Conservation (phyloP, 2,797 vertebrate species). For the Falco novaeseelandiae region DNA sequence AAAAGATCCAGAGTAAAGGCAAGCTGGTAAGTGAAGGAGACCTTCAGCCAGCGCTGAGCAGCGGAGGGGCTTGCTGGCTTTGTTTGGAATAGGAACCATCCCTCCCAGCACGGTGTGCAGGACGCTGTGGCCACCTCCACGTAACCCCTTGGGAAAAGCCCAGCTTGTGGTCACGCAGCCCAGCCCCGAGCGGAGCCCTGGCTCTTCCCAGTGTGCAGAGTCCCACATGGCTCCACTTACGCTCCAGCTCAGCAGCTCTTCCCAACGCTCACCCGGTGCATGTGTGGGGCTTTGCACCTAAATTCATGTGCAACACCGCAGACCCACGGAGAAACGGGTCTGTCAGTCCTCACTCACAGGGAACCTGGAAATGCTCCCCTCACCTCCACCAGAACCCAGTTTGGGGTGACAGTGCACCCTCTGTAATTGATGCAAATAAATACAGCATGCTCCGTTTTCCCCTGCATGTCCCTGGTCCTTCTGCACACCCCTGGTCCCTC, state of each 20-base stretch:
- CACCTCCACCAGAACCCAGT: neutral
- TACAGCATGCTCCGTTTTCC: neutral
- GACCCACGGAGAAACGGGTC: neutral
- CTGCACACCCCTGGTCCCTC: accelerated
- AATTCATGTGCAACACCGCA: accelerated
- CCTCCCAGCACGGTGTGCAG: accelerated
- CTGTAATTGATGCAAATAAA: neutral
- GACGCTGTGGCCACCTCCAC: neutral
- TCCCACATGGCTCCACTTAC: accelerated
- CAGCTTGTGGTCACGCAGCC: neutral
- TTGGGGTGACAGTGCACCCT: neutral
- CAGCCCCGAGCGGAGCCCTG: neutral
- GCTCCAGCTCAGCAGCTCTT: neutral
- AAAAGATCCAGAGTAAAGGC: neutral
- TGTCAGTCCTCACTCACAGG: neutral
- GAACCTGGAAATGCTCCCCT: neutral
- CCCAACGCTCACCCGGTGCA: neutral
- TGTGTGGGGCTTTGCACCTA: accelerated
- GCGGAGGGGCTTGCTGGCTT: neutral
- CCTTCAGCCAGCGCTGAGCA: neutral
- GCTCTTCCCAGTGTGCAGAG: accelerated
- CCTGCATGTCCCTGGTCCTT: neutral
- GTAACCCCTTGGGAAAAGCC: neutral
- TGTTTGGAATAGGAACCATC: neutral
- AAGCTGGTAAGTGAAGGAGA: neutral